A percentile compares a stretch with the other conserved stretches of the same genome.
Conservation (phyloP, 2,113 vertebrate species). For the Brachirus orientalis region DNA sequence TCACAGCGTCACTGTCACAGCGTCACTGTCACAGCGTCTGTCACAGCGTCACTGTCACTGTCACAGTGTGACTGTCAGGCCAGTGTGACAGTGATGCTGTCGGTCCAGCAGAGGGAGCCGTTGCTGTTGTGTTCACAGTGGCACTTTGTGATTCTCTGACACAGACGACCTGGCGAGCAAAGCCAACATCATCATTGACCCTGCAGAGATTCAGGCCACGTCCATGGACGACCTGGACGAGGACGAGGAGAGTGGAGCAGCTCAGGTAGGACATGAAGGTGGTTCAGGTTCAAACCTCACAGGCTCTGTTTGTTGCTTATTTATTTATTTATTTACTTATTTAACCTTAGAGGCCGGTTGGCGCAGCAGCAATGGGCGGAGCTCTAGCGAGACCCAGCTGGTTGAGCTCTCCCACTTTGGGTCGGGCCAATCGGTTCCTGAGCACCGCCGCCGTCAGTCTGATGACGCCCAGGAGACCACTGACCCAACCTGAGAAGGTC, state of each 20-base stretch:
- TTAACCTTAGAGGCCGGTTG: slow-evolving; percentile 81
- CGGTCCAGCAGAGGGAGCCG: no score
- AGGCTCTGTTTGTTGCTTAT: neutral
- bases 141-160: neutral
- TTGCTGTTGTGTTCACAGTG: neutral
- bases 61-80: no score
- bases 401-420: slow-evolving; percentile 96
- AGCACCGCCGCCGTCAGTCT: slow-evolving; percentile 95
- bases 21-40: no score
- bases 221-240: slow-evolving; percentile 98
- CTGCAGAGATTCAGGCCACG: slow-evolving; percentile 89
- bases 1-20: no score
- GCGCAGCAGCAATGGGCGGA: slow-evolving; percentile 87
- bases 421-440: slow-evolving; percentile 95
- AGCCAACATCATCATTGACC: slow-evolving; percentile 95
- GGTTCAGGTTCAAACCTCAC: neutral
- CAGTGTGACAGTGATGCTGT: no score
- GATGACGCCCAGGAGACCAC: slow-evolving; percentile 92
- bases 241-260: slow-evolving; percentile 88
- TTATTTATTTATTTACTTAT: no score
- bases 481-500: slow-evolving; percentile 89
- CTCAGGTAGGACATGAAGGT: slow-evolving; percentile 82
- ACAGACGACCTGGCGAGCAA: slow-evolving; percentile 93
- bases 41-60: no score
- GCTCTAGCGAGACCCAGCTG: slow-evolving; percentile 91